Percentiles rank a stretch among this genome's conserved stretches.
phyloP scores from a whole-genome alignment of 35 echinoderm and acorn worm species.

The Nesometra sesokonis region DNA sequence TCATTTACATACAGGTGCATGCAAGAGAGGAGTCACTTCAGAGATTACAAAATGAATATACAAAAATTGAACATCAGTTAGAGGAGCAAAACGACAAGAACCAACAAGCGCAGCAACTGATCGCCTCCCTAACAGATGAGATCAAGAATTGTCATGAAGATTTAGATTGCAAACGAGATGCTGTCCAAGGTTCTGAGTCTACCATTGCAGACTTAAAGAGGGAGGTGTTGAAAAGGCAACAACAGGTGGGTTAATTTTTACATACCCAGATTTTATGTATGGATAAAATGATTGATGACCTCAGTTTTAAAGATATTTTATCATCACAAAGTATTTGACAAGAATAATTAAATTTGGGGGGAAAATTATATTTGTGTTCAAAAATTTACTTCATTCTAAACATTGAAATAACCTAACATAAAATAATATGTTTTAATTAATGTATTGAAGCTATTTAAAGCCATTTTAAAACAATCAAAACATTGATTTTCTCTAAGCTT shows the following conservation, averaged over 20 bases:
- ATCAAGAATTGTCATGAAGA: constrained; percentile 44
- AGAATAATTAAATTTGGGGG: no score
- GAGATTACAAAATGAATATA: constrained; percentile 38
- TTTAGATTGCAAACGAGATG: constrained; percentile 35
- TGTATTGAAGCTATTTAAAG: no score
- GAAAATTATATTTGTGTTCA: no score
- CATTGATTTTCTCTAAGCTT: no score
- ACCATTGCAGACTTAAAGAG: constrained; percentile 24
- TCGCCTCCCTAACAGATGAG: constrained; percentile 59
- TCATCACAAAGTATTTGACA: no score
- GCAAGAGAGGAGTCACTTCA: constrained; percentile 42
- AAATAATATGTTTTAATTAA: no score
- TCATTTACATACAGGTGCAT: constrained; percentile 31
- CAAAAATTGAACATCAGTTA: constrained; percentile 62
- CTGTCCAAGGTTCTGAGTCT: constrained; percentile 37
- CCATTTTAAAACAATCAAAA: no score
- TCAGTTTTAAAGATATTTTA: no score
- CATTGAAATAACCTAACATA: no score
- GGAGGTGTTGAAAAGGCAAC: constrained; percentile 43
- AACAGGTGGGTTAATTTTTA: constrained; percentile 32
- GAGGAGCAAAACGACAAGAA: constrained; percentile 42
- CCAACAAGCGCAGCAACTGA: constrained; percentile 47
- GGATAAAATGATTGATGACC: no score
- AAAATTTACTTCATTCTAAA: no score
- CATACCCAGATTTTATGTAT: no score